These are phyloP conservation scores for Macrostomum lignano DNA, from an alignment of 1,140 invertebrate species.

Conservation along the genomic window DNA sequence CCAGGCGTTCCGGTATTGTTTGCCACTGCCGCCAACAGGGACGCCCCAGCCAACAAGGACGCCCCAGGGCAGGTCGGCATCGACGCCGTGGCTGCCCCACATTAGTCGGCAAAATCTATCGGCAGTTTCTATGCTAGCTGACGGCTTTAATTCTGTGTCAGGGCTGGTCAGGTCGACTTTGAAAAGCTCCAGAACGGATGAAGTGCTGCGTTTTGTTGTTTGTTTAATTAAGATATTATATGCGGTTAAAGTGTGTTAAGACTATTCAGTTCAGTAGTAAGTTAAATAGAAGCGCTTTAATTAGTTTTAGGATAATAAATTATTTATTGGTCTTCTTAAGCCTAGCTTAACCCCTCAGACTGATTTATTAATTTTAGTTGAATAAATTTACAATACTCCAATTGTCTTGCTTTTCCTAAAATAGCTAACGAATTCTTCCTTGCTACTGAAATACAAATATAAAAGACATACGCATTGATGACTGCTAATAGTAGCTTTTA, in stretches of 20 bases:
- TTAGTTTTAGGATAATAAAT: too few species aligned
- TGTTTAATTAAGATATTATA: not conserved
- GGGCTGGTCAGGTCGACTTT: constrained; percentile 4
- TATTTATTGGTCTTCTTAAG: too few species aligned
- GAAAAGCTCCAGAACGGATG: constrained; percentile 5
- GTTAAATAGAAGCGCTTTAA: not conserved
- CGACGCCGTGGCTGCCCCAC: constrained; percentile 43
- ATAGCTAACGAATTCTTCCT: too few species aligned
- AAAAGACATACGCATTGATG: too few species aligned
- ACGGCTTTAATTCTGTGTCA: not conserved
- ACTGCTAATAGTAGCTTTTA: too few species aligned
- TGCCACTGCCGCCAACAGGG: constrained; percentile 49
- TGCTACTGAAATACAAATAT: too few species aligned
- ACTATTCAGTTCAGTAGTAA: not conserved
- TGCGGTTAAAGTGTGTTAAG: not conserved
- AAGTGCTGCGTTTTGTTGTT: not conserved
- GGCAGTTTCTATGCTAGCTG: too few species aligned
- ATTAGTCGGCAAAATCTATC: constrained; percentile 67
- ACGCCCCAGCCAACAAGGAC: constrained; percentile 64
- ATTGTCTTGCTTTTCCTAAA: too few species aligned
- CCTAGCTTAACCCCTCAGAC: too few species aligned
- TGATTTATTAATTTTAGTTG: too few species aligned
- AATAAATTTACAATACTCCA: too few species aligned
- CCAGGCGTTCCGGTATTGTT: constrained; percentile 48
- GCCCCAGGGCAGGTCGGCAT: constrained; percentile 33